A percentile compares a stretch with the other conserved stretches of the same genome.
phyloP scores from a whole-genome alignment of 1,140 invertebrate genomes.

The Procambarus clarkii region DNA sequence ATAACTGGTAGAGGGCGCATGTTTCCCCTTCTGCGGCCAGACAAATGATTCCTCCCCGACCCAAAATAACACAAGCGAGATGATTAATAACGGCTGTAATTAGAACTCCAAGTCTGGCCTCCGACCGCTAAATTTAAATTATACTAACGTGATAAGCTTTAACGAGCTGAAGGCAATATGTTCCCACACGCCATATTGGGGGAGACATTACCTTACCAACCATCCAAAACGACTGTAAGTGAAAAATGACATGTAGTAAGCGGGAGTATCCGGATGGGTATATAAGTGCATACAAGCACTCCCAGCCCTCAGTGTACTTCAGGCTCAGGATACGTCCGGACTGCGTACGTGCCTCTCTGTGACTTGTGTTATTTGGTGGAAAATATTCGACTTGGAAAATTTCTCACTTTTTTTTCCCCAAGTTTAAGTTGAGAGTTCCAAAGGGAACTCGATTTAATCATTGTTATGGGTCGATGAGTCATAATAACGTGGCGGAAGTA shows the following conservation, averaged over 20 bases:
- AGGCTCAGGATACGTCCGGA: slow-evolving; percentile 35
- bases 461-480: too few relatives aligned
- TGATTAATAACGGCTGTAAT: neutral
- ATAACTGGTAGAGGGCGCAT: neutral
- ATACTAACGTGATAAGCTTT: neutral
- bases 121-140: neutral
- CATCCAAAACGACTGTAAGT: slow-evolving; percentile 32
- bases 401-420: too few relatives aligned
- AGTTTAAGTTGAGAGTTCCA: too few relatives aligned
- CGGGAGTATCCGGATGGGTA: neutral
- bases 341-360: slow-evolving; percentile 13
- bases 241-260: slow-evolving; percentile 29
- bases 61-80: too few relatives aligned
- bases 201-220: slow-evolving; percentile 18
- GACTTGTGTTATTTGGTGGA: too few relatives aligned
- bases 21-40: neutral
- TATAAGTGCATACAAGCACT: neutral
- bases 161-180: neutral
- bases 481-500: too few relatives aligned
- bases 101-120: neutral
- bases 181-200: neutral
- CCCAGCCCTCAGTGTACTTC: slow-evolving; percentile 27
- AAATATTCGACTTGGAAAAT: too few relatives aligned
- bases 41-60: neutral
- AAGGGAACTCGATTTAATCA: too few relatives aligned